Conservation (phyloP, 2,888 invertebrate genomes). For the Watsonalla cultraria region DNA sequence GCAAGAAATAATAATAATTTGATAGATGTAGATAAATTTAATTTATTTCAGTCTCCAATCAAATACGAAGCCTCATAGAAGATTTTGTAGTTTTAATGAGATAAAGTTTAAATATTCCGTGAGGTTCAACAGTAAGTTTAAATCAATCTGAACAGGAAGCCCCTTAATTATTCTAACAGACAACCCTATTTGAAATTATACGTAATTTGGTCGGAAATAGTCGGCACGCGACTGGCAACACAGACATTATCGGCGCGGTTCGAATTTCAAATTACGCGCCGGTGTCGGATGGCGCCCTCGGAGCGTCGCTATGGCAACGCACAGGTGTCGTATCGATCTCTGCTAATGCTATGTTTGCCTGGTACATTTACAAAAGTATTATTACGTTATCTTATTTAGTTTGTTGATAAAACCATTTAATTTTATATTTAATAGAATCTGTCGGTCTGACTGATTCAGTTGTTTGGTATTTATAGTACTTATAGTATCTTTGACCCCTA, state of each 20-base stretch:
- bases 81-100: not conserved
- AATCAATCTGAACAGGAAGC: constrained; percentile 20
- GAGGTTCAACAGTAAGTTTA: constrained; percentile 17
- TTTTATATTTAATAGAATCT: no score
- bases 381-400: no score
- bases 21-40: no score
- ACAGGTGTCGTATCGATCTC: constrained; percentile 74
- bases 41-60: no score
- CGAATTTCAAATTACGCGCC: constrained; percentile 76
- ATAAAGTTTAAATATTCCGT: constrained; percentile 1
- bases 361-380: constrained; percentile 23
- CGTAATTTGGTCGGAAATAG: constrained; percentile 58
- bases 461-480: no score
- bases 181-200: constrained; percentile 55
- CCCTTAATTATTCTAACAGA: constrained; percentile 40
- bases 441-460: no score
- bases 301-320: constrained; percentile 63
- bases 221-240: constrained; percentile 56
- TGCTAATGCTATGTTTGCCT: constrained; percentile 36
- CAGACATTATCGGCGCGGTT: constrained; percentile 70
- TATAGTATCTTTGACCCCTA: no score
- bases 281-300: constrained; percentile 73
- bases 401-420: no score
- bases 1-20: no score
- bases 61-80: not conserved